Base-by-base conservation (phyloP, 2,888 invertebrate genomes). In the Drosophila setosimentum region DNA sequence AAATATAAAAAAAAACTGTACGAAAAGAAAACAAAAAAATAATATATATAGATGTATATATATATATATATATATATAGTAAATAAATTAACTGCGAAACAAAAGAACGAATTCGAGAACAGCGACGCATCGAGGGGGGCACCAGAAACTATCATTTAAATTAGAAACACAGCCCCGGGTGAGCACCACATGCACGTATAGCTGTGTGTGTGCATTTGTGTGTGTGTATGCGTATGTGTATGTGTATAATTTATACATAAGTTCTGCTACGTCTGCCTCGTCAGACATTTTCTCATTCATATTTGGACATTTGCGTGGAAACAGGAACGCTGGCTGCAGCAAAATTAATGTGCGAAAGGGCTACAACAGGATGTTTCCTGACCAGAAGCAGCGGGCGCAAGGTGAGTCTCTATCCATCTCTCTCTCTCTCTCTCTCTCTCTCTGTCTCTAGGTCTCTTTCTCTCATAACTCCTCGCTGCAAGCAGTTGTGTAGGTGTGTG, bases 321-420 rank as follows among this genome's bases (percentile, higher is more conserved):
- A 68, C 33, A 53, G 65, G 68, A 78, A 86, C 64, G 65, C 76
- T 85, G 83, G 87, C 87, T 81, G 84, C 87, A 79, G 78, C 85
- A 62, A 91, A 89, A 83, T 93, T 93, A 91, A 96, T 96, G 96
- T 96, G 95, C 93, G 96, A 96, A 94, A 95, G 95, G 94, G 95
- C 95, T 93, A 95, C 95, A 93, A 95, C 95, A 91, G 96, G 96
- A 93, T 96, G 96, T 94, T 96, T 96, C 94, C 95, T 92, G 77
- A 93, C 90, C 83, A 91, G 92, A 89, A 92, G 87, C 91, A 90
- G 91, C 84, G 90, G 86, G 82, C 92, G 92, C 75, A 92, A 92
- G 92, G 92, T 92, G 85, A 92, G 92, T 91, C 50, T 27, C 21
- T 27, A 18, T 11, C 30, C 21, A 16, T 0, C 57, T 29, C 5